Conservation (phyloP, 2,113 vertebrate genomes). For the Percina caprodes region DNA sequence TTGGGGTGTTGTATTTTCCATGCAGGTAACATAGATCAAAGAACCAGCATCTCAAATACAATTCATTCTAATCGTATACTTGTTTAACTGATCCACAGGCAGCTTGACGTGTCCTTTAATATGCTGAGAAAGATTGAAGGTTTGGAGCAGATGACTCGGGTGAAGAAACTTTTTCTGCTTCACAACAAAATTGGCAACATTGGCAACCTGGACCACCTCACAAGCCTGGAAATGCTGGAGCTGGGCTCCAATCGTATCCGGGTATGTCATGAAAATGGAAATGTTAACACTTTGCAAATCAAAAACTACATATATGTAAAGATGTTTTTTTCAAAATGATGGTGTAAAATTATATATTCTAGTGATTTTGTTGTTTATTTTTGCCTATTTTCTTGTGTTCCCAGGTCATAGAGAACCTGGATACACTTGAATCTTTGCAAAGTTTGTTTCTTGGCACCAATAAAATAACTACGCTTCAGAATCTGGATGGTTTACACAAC, state of each 20-base stretch:
- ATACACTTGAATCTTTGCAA: conserved; percentile 88
- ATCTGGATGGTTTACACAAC: conserved; percentile 92
- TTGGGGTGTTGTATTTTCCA: neutral
- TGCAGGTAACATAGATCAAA: neutral
- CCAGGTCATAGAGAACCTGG: conserved; percentile 95
- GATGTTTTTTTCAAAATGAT: neutral
- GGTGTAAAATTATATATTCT: neutral
- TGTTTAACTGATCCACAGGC: conserved; percentile 77
- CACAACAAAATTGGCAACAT: conserved; percentile 97
- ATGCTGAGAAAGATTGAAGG: conserved; percentile 94
- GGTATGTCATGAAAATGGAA: conserved; percentile 80
- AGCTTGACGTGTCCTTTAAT: conserved; percentile 97
- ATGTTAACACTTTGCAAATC: neutral
- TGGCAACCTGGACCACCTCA: conserved; percentile 88
- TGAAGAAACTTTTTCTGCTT: conserved; percentile 96
- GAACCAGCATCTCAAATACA: neutral
- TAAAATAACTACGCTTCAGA: conserved; percentile 98
- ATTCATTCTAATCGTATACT: neutral
- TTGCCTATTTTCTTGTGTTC: conserved; percentile 32
- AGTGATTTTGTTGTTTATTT: neutral
- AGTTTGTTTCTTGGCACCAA: conserved; percentile 98
- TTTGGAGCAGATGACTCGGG: conserved; percentile 87
- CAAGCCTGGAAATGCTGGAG: conserved; percentile 93
- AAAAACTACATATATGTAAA: neutral
- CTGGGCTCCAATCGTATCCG: conserved; percentile 97